A percentile compares a stretch with the other conserved stretches of the same genome.
Conservation (phyloP, 2,888 invertebrate species). For the Melipona beecheii region DNA sequence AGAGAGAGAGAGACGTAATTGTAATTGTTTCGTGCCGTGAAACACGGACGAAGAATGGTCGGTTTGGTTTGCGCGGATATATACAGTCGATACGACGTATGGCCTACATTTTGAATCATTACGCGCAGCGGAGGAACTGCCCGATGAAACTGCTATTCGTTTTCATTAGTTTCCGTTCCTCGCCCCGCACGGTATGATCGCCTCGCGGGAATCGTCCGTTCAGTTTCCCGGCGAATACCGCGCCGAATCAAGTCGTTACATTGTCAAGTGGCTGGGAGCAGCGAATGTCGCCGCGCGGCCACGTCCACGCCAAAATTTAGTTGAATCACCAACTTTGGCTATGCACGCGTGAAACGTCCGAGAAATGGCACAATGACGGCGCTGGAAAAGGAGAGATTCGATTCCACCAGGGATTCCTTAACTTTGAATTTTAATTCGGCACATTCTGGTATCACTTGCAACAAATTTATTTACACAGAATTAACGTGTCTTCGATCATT, state of each 20-base stretch:
- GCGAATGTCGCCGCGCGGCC: conserved; percentile 32
- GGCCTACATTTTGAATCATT: conserved; percentile 49
- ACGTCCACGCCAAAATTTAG: conserved; percentile 50
- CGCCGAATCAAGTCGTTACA: conserved; percentile 65
- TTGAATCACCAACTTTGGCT: conserved; percentile 66
- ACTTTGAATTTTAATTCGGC: not conserved
- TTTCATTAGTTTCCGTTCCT: conserved; percentile 62
- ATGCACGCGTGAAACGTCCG: conserved; percentile 19
- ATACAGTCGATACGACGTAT: conserved; percentile 21
- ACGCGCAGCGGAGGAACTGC: conserved; percentile 17
- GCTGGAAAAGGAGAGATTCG: not conserved
- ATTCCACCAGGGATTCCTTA: conserved; percentile 1
- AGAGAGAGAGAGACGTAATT: not conserved
- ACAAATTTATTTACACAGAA: too few species aligned
- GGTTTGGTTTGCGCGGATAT: not conserved
- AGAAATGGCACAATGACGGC: not conserved
- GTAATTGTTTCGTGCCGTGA: conserved; percentile 46
- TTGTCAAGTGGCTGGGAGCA: conserved; percentile 50
- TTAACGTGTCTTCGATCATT: too few species aligned
- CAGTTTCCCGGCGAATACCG: conserved; percentile 33
- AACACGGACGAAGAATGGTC: conserved; percentile 1
- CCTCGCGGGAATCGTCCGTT: conserved; percentile 50
- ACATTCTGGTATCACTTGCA: not conserved
- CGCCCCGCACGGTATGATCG: conserved; percentile 48
- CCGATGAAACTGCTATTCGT: conserved; percentile 66